Evolutionary conservation across 2,113 vertebrate genomes (phyloP).

Genomic region (Gymnobelideus leadbeateri): DNA sequence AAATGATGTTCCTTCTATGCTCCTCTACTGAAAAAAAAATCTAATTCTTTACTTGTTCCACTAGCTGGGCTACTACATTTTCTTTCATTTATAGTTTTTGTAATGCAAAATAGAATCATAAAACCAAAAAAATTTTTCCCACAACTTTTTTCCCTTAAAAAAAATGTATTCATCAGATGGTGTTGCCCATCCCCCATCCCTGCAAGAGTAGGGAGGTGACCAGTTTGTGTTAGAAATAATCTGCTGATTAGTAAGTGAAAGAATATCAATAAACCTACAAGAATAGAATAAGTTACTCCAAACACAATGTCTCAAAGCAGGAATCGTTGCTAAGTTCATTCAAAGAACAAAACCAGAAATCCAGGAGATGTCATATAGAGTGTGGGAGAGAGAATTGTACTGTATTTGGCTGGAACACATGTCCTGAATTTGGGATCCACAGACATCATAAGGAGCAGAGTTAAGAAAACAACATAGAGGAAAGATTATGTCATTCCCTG

Average conservation of each 20-base stretch:
- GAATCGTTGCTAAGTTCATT: neutral
- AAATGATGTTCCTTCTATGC: neutral
- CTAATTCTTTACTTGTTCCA: neutral
- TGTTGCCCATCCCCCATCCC: neutral
- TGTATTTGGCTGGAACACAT: neutral
- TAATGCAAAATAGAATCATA: neutral
- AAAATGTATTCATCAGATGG: neutral
- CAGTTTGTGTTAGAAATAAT: neutral
- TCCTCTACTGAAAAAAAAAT: neutral
- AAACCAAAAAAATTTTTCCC: neutral
- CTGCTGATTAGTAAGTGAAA: neutral
- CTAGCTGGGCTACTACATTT: neutral
- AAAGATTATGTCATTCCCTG: neutral
- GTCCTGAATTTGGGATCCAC: neutral
- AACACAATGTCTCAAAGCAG: neutral
- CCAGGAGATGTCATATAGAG: neutral
- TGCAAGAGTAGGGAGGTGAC: neutral
- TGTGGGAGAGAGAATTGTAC: neutral
- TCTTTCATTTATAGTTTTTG: neutral
- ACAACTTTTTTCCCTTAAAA: neutral
- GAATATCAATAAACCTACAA: neutral
- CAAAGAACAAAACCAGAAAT: neutral
- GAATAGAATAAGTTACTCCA: neutral
- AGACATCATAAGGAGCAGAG: neutral
- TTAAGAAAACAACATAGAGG: neutral